Evolutionary conservation across 2,888 invertebrate genomes (phyloP).

Genomic region (Peribatodes rhomboidaria): DNA sequence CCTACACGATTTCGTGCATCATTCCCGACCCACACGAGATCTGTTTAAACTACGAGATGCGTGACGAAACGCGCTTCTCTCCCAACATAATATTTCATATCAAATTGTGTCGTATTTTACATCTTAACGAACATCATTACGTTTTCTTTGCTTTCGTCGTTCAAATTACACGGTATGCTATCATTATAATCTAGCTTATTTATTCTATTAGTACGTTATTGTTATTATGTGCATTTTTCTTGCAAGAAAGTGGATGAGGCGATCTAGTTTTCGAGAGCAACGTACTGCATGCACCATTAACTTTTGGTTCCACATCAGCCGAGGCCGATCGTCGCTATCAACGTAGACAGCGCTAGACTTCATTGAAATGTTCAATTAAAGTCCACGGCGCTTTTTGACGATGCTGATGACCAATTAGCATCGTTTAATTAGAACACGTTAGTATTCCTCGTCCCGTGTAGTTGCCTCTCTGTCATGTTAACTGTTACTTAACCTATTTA

Average conservation of each 20-base stretch:
- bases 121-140: slow-evolving; percentile 7
- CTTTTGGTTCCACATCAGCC: slow-evolving; percentile 69
- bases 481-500: background rate
- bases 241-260: slow-evolving; percentile 49
- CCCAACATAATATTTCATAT: slow-evolving; percentile 13
- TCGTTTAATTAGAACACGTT: slow-evolving; percentile 49
- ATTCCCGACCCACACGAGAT: slow-evolving; percentile 24
- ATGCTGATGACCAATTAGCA: slow-evolving; percentile 50
- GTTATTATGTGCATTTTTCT: slow-evolving; percentile 32
- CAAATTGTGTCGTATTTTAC: slow-evolving; percentile 15
- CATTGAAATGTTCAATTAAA: slow-evolving; percentile 43
- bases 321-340: slow-evolving; percentile 52
- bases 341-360: slow-evolving; percentile 45
- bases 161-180: slow-evolving; percentile 11
- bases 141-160: slow-evolving; percentile 18
- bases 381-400: slow-evolving; percentile 40
- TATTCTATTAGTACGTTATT: slow-evolving; percentile 9
- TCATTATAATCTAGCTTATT: slow-evolving; percentile 5
- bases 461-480: no score
- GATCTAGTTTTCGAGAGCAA: slow-evolving; percentile 68
- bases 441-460: slow-evolving; percentile 29
- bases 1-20: slow-evolving; percentile 13
- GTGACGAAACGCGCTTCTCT: slow-evolving; percentile 23
- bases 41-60: slow-evolving; percentile 19
- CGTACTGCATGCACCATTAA: slow-evolving; percentile 80